Evolutionary conservation across 37 sponge, comb jelly and placozoan genomes (phyloP), one percentile per base, ranked within the genome.

Genomic region (Beroe forskalii): DNA sequence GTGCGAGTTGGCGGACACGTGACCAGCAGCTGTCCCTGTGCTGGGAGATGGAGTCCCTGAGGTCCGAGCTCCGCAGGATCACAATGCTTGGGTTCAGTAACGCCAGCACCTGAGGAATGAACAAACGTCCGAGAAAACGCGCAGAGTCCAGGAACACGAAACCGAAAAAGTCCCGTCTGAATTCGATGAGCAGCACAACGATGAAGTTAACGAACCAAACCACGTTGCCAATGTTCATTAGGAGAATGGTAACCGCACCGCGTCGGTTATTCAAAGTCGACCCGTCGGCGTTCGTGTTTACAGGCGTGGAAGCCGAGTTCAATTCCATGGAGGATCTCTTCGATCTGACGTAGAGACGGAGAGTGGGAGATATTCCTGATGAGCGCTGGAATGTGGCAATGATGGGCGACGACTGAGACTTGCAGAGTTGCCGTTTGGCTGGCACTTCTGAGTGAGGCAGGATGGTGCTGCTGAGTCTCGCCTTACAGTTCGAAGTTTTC

Each of bases 181-280:
- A 30, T 39, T 72, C 75, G 22, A 72, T 72, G 14, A 72, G 31
- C 1, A 2, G 1, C 2, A 72, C 75, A 3, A 37, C 30, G 40
- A 72, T 19, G 35, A 72, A 72, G 75, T 72, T 72, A 4, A 39
- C 75, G 2, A 72, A 39, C 75, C 75, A 72, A 8, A 72, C 75
- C 36, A 72, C 4, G 75, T 72, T 72, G 39, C 75, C 75, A 4
- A 72, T 72, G 30, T 72, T 72, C 75, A 72, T 72, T 19, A 72
- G 40, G 37, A 72, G 75, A 6, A 72, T 32, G 8, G 75, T 72
- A 1, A 72, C 75, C 2, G 75, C 37, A 39, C 75, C 75, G 22
- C 75, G 75, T 33, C 75, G 23, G 40, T 32, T 72, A 39, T 72
- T 72, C 8, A 72, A 4, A 63, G 4, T 24, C 28, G 66, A 63